Conservation (phyloP, 2,113 vertebrate species). For the Orcinus orca region DNA sequence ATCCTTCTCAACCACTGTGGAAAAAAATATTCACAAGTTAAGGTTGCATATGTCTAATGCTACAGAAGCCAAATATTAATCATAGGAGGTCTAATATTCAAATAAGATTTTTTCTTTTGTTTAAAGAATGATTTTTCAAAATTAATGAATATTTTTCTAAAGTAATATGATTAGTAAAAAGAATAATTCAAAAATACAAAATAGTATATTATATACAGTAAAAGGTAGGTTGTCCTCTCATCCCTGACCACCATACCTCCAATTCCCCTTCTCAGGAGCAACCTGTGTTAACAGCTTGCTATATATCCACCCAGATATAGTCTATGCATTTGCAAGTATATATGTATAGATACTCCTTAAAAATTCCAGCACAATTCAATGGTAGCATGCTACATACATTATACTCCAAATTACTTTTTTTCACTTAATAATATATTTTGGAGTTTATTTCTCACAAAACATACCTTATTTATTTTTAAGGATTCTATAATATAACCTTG, state of each 20-base stretch:
- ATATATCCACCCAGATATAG: neutral
- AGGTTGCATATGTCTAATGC: neutral
- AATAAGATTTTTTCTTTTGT: neutral
- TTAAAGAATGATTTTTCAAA: conserved; percentile 25
- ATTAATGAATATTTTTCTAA: neutral
- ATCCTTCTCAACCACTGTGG: neutral
- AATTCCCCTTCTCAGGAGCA: neutral
- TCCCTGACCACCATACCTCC: neutral
- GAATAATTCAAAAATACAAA: neutral
- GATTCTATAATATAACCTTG: too few species aligned
- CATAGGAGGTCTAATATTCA: neutral
- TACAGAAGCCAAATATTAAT: neutral
- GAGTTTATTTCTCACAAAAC: neutral
- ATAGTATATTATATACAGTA: neutral
- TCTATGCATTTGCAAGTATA: neutral
- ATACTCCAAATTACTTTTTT: neutral
- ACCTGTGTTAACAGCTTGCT: neutral
- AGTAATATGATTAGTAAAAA: neutral
- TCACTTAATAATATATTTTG: neutral
- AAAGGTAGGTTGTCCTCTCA: neutral
- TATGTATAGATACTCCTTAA: neutral
- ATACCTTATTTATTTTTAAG: too few species aligned
- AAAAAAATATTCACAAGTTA: conserved; percentile 8
- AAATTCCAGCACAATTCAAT: neutral
- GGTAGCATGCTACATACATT: neutral